These are phyloP conservation scores for Edolisoma coerulescens DNA, from an alignment of 2,113 vertebrate species.

Conservation along the genomic window DNA sequence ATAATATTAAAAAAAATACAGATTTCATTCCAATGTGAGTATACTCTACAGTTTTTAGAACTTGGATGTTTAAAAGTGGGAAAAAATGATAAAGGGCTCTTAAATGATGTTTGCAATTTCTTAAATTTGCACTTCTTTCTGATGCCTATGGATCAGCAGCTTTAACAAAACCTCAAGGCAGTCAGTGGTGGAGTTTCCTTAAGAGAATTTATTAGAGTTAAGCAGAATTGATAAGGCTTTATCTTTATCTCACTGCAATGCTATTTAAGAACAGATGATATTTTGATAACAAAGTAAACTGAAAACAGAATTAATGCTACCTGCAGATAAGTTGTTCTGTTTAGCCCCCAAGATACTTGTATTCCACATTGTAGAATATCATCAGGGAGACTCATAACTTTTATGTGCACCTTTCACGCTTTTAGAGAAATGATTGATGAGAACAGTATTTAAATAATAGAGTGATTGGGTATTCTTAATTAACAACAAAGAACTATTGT, in stretches of 20 bases:
- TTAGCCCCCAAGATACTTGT: not conserved
- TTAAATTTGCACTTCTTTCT: not conserved
- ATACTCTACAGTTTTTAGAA: not conserved
- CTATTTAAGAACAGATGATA: not conserved
- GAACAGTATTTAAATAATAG: not conserved
- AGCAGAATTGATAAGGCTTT: not conserved
- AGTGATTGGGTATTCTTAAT: not conserved
- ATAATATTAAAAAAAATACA: not conserved
- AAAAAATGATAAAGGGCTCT: not conserved
- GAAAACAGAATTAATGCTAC: not conserved
- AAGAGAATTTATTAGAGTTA: not conserved
- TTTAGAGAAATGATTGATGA: not conserved
- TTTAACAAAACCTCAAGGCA: not conserved
- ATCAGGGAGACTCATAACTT: not conserved
- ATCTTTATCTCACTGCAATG: not conserved
- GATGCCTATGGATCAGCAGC: not conserved
- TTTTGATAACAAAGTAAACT: not conserved
- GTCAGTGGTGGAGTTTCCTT: not conserved
- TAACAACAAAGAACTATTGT: not conserved
- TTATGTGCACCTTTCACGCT: not conserved
- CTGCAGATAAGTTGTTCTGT: not conserved
- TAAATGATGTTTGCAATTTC: not conserved
- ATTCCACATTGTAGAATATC: not conserved
- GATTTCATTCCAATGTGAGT: not conserved
- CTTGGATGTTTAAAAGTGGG: not conserved